A percentile compares a stretch with the other conserved stretches of the same genome.
phyloP scores from a whole-genome alignment of 2,797 vertebrate species.

The Rhinophrynus dorsalis region DNA sequence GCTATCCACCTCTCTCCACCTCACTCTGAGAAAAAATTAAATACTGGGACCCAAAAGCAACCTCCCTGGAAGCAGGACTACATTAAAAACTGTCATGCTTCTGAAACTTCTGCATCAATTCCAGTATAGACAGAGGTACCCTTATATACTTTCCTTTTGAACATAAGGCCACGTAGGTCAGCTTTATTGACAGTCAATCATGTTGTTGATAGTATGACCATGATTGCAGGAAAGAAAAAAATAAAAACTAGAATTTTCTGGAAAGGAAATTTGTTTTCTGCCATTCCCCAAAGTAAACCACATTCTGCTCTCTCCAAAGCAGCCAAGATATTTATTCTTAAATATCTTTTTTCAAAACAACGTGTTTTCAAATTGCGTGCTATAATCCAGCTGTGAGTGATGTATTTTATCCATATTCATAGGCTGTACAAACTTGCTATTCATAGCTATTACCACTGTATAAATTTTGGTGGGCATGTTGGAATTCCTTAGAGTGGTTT shows the following conservation, averaged over 20 bases:
- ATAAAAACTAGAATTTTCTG: conserved; percentile 52
- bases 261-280: conserved; percentile 64
- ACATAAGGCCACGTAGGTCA: too few relatives aligned
- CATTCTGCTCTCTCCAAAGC: conserved; percentile 58
- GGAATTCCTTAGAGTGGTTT: conserved; percentile 71
- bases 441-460: conserved; percentile 68
- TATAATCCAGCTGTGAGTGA: conserved; percentile 62
- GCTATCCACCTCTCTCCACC: too few relatives aligned
- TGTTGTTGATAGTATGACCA: neutral
- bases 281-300: conserved; percentile 60
- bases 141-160: too few relatives aligned
- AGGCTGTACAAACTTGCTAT: conserved; percentile 78
- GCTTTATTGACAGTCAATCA: too few relatives aligned
- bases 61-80: too few relatives aligned
- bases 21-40: too few relatives aligned
- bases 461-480: conserved; percentile 65
- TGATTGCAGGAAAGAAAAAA: neutral
- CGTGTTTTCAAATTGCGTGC: conserved; percentile 70
- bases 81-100: too few relatives aligned
- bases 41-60: too few relatives aligned
- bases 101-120: too few relatives aligned
- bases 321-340: conserved; percentile 69
- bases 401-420: conserved; percentile 78
- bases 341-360: conserved; percentile 70
- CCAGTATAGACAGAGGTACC: too few relatives aligned